Base-by-base conservation (phyloP, 2,113 vertebrate species). In the Paratilapia polleni region DNA sequence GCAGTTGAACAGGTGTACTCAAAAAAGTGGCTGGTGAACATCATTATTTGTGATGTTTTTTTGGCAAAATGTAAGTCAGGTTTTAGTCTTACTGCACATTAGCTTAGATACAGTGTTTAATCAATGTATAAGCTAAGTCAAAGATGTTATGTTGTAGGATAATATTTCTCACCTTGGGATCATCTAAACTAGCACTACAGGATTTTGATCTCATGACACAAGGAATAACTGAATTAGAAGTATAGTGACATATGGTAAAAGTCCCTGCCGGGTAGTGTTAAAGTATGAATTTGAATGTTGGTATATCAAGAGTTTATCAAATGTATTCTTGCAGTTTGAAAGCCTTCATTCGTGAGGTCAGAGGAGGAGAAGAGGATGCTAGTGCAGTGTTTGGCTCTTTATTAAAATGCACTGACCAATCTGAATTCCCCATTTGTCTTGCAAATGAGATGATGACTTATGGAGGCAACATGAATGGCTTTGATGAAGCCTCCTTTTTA, bases 371-470 rank as follows among this genome's bases (percentile, higher is more conserved):
- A 14, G 77, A 76, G 58, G 77, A 80, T 9, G 26, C 24, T 24
- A 9, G 77, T 56, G 68, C 12, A 13, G 68, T 75, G 78, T 60
- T 80, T 47, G 64, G 77, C 82, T 89, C 85, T 91, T 92, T 90
- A 92, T 93, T 89, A 83, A 89, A 93, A 91, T 83, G 84, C 89
- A 83, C 91, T 91, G 92, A 89, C 89, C 92, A 89, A 77, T 85
- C 83, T 91, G 83, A 92, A 90, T 90, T 79, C 36, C 31, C 74
- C 84, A 90, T 94, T 93, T 94, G 94, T 95, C 93, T 94, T 95
- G 91, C 93, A 95, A 95, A 95, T 94, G 92, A 94, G 95, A 94
- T 76, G 86, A 90, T 91, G 91, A 93, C 89, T 93, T 92, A 90
- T 88, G 84, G 89, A 93, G 85, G 91, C 89, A 91, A 88, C 87